Percentiles rank a stretch among this genome's conserved stretches.
phyloP scores from a whole-genome alignment of 1,140 invertebrate species.

The Drosophila sturtevanti region DNA sequence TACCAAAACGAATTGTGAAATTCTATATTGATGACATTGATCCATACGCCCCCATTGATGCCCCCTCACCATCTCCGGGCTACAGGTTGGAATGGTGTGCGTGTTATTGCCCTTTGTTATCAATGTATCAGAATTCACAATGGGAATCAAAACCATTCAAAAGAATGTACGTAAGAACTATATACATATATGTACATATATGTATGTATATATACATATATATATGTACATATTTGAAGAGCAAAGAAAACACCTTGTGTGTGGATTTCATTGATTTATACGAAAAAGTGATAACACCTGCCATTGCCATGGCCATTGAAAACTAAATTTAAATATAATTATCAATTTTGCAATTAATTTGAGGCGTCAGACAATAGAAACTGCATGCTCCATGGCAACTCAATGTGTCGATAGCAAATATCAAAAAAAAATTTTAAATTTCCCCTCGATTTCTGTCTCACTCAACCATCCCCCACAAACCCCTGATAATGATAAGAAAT shows the following conservation, averaged over 20 bases:
- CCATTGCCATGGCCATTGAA: background rate
- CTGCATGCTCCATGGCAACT: conserved; percentile 8
- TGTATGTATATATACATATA: background rate
- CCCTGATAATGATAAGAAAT: background rate
- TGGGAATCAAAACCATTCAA: background rate
- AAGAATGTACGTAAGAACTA: background rate
- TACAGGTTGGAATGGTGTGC: background rate
- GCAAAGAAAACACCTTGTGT: background rate
- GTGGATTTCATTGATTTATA: conserved; percentile 1
- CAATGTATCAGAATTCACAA: background rate
- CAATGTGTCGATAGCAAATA: background rate
- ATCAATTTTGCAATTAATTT: conserved; percentile 9
- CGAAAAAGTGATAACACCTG: conserved; percentile 1
- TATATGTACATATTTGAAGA: too few relatives aligned
- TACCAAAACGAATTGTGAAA: too few relatives aligned
- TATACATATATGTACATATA: too few relatives aligned
- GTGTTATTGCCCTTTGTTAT: background rate
- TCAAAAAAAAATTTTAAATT: background rate
- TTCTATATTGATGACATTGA: too few relatives aligned
- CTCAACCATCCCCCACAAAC: background rate
- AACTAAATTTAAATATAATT: conserved; percentile 8
- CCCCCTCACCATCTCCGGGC: too few relatives aligned
- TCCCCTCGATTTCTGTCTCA: too few relatives aligned
- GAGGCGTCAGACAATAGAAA: conserved; percentile 4
- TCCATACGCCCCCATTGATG: too few relatives aligned